Evolutionary conservation across 2,888 invertebrate genomes (phyloP).

Genomic region (Hydraecia micacea): DNA sequence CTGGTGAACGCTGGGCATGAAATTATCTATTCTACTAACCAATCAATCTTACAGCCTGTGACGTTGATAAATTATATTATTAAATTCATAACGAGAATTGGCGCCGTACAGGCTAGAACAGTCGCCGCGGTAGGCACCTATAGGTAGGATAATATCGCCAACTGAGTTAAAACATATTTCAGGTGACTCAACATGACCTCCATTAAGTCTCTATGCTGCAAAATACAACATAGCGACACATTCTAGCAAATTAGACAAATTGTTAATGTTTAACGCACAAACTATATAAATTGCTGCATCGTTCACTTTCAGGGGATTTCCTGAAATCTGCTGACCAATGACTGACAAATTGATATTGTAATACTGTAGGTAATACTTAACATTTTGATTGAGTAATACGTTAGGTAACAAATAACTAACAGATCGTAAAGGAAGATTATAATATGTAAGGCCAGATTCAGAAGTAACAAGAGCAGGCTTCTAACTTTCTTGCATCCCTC

Average conservation of each 20-base stretch:
- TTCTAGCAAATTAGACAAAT: constrained; percentile 41
- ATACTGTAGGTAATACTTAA: neutral
- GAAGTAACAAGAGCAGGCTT: neutral
- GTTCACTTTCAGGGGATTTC: constrained; percentile 45
- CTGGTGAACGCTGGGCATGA: neutral
- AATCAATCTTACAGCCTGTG: neutral
- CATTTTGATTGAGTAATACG: constrained; percentile 19
- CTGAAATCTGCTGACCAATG: constrained; percentile 41
- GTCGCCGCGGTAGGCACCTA: neutral
- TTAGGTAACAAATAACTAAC: neutral
- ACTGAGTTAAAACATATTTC: constrained; percentile 10
- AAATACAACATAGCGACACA: constrained; percentile 31
- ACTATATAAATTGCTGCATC: constrained; percentile 18
- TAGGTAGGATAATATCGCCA: neutral
- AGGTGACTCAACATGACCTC: constrained; percentile 31
- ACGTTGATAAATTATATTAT: neutral
- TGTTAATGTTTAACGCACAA: constrained; percentile 15
- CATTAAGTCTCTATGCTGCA: constrained; percentile 7
- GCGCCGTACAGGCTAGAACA: constrained; percentile 30
- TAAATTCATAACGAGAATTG: neutral
- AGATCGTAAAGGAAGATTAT: neutral
- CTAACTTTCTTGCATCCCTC: neutral
- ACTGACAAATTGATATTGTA: constrained; percentile 8
- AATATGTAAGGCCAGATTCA: neutral
- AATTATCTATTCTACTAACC: neutral